Evolutionary conservation across 1,140 invertebrate genomes (phyloP), one percentile per base, ranked within the genome.

Genomic region (Metaphire vulgaris): DNA sequence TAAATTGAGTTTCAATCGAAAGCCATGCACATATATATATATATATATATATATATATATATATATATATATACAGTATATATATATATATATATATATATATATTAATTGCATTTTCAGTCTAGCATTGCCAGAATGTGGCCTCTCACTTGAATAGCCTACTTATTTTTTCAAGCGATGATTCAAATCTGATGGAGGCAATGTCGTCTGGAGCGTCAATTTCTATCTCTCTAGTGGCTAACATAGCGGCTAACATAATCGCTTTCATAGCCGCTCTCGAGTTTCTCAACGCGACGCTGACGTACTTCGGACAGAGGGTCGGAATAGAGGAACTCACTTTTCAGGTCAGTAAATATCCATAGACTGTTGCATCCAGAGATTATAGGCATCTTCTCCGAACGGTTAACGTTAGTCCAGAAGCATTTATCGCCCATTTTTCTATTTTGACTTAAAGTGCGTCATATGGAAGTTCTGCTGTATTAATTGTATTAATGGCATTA

Each of bases 311-410:
- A 15, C 34, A 69, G 26, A 72, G 75, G 68, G 74, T 75, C 21
- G 79, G 79, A 34, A 16, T 69, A 12, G 26, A 28, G 68, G 30
- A 69, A 21, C 74, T 86, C 12, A 81, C 83, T 41, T 85, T 86
- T 77, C 79, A 85, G 82, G 84, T 85, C 76, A 6, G 1, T n/a
- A 41, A 41, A n/a, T n/a, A 14, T 33, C 21, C 2, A n/a, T n/a
- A n/a, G n/a, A n/a, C n/a, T n/a, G n/a, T n/a, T n/a, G n/a, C n/a
- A n/a, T 56, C 21, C 6, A 56, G 21, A n/a, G n/a, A n/a, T n/a
- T n/a, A n/a, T n/a, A n/a, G n/a, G n/a, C n/a, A n/a, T n/a, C n/a
- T n/a, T n/a, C n/a, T n/a, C n/a, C n/a, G n/a, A n/a, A n/a, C n/a
- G n/a, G n/a, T n/a, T n/a, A n/a, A n/a, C n/a, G n/a, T n/a, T n/a